A percentile compares a stretch with the other conserved stretches of the same genome.
phyloP scores from a whole-genome alignment of 2,888 invertebrate species.

The Troides aeacus region DNA sequence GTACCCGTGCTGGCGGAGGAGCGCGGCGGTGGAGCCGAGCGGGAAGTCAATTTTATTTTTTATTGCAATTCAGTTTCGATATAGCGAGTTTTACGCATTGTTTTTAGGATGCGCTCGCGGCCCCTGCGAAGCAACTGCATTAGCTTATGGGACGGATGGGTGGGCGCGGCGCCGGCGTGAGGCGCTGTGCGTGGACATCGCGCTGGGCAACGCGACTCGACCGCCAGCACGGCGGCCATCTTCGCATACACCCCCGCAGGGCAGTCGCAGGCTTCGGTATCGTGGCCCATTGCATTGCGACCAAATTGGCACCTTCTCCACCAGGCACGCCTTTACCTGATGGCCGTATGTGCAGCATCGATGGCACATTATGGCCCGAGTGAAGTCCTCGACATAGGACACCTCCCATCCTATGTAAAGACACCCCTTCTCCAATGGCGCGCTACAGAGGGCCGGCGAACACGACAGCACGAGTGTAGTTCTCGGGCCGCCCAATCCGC shows the following conservation, averaged over 20 bases:
- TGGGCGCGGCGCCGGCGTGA: too few species aligned
- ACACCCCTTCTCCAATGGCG: rapidly evolving
- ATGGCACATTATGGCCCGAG: conserved; percentile 32
- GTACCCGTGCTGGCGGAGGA: too few species aligned
- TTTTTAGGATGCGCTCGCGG: too few species aligned
- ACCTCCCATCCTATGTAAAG: conserved; percentile 36
- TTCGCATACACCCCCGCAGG: conserved; percentile 31
- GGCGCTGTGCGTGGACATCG: too few species aligned
- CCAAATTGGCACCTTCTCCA: conserved; percentile 23
- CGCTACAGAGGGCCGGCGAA: background rate
- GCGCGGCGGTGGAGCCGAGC: too few species aligned
- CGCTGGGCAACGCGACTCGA: too few species aligned
- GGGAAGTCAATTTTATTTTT: too few species aligned
- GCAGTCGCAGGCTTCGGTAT: conserved; percentile 32
- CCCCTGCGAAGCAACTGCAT: too few species aligned
- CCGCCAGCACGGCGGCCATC: too few species aligned
- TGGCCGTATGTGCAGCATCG: conserved; percentile 46
- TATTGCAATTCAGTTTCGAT: too few species aligned
- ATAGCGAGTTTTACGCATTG: too few species aligned
- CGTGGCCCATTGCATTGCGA: conserved; percentile 28
- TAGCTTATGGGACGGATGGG: too few species aligned
- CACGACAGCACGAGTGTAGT: conserved; percentile 30
- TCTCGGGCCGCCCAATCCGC: background rate
- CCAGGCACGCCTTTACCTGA: conserved; percentile 38
- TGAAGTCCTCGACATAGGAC: conserved; percentile 19